Base-by-base conservation (phyloP, 2,113 vertebrate genomes). In the Chaenogobius annularis region DNA sequence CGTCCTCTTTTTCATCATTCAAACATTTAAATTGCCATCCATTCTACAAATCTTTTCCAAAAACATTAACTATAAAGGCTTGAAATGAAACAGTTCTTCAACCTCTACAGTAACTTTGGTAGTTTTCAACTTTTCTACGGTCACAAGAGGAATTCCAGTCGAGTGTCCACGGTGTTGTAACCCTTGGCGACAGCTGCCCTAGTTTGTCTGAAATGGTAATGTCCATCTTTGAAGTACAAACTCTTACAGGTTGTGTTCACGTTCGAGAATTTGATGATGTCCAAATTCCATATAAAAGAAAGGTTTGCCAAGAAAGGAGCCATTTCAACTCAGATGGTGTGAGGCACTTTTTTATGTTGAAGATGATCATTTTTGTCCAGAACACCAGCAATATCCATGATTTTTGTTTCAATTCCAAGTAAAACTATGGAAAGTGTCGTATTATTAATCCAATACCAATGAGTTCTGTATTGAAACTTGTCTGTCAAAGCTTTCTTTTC, bases 161-260 rank as follows among this genome's bases (percentile, higher is more conserved):
- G 23, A 56, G 52, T 66, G 70, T 69, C 78, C 68, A 22, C 31
- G 61, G 35, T 20, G 56, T 20, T 64, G 48, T 68, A 80, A 83
- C 74, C 82, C 84, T 82, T 85, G 70, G 71, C 69, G 48, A 56
- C 54, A 19, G 65, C 14, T 80, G 69, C 15, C 77, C 63, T 68
- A 80, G 64, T 83, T 82, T 75, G 66, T 78, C 61, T 75, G 44
- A 80, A 83, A 78, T 77, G 40, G 68, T 61, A 77, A 85, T 68
- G 65, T 50, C 19, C 59, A 40, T 59, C 80, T 84, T 80, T 80
- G 73, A 78, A 72, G 56, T 75, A 52, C 22, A 50, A 12, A 48
- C 35, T 52, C 37, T n/a, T 13, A 13, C 5, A 56, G 20, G 55
- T 56, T 56, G 20, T 56, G 55, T 56, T 56, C 54, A 56, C 20